Base-by-base conservation (phyloP, 1,140 invertebrate genomes). In the Saccostrea cuccullata region DNA sequence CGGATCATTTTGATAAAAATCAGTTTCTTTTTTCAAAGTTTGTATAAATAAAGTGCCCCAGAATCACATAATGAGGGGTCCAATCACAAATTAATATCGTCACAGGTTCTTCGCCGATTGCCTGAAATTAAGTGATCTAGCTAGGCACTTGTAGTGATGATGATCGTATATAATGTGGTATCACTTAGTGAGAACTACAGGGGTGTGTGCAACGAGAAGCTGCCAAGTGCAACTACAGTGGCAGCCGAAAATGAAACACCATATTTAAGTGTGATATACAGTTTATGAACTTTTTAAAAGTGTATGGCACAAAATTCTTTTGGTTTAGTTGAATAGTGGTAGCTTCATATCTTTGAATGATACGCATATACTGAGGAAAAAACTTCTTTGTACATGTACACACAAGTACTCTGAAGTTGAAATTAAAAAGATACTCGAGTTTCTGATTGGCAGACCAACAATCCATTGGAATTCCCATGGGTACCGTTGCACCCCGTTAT, bases 91-190 rank as follows among this genome's bases (percentile, higher is more conserved):
- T 26, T 13, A 2, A 30, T 77, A 12, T 36, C 15, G 26, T 30
- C 70, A 11, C 26, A 77, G 70, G 30, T 77, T 77, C 6, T 77
- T 36, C 8, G 13, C 9, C 30, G 70, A 77, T 77, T 77, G 17
- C 70, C 70, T 26, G 70, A 77, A 77, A 77, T 77, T 77, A 77
- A 77, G 70, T 77, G 70, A 77, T 77, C 70, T 30, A 0, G 70
- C 30, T 13, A 15, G 30, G 30, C 70, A 36, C 70, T 77, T 77
- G 26, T 77, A 77, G 26, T 77, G 26, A 77, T 77, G 12, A 30
- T 36, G 30, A 36, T 36, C 30, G 30, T 26, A 11, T 77, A 77
- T 77, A 30, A 36, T 36, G 11, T 30, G 70, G 70, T 26, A 77
- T 77, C 70, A 77, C 70, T 77, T 26, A 77, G 13, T 77, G 70